Evolutionary conservation across 2,888 invertebrate genomes (phyloP).

Genomic region (Eupithecia centaureata): DNA sequence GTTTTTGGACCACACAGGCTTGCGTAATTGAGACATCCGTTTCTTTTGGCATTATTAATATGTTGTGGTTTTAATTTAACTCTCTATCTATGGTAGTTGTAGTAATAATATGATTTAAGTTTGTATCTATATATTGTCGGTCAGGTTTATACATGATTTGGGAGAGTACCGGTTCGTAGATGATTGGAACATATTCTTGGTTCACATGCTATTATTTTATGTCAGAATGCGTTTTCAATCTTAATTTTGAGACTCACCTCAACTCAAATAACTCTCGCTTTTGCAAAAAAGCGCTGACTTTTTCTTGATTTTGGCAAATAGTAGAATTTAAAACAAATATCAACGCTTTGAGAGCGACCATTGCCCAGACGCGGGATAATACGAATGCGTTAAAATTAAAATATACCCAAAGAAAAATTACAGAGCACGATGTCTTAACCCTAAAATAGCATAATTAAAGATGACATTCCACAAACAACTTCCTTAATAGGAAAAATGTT

Average conservation of each 20-base stretch:
- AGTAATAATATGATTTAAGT: slow-evolving; percentile 48
- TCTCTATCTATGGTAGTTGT: slow-evolving; percentile 44
- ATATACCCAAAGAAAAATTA: background rate
- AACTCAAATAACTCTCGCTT: background rate
- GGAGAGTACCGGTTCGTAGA: slow-evolving; percentile 2
- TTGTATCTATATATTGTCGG: slow-evolving; percentile 41
- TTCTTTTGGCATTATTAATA: slow-evolving; percentile 59
- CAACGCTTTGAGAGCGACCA: background rate
- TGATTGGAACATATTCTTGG: background rate
- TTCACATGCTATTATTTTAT: background rate
- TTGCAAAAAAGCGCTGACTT: too few relatives aligned
- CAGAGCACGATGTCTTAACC: slow-evolving; percentile 3
- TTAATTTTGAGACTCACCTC: background rate
- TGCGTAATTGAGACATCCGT: slow-evolving; percentile 77
- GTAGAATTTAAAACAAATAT: background rate
- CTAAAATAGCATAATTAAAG: slow-evolving; percentile 12
- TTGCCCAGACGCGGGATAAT: background rate
- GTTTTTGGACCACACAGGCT: slow-evolving; percentile 74
- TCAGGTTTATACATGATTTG: background rate
- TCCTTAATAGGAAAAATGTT: background rate
- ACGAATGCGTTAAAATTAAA: background rate
- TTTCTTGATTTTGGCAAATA: background rate
- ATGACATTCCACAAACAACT: slow-evolving; percentile 5
- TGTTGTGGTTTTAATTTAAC: slow-evolving; percentile 59
- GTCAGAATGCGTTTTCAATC: background rate